Base-by-base conservation (phyloP, 2,113 vertebrate genomes). In the Sinocyclocheilus grahami region DNA sequence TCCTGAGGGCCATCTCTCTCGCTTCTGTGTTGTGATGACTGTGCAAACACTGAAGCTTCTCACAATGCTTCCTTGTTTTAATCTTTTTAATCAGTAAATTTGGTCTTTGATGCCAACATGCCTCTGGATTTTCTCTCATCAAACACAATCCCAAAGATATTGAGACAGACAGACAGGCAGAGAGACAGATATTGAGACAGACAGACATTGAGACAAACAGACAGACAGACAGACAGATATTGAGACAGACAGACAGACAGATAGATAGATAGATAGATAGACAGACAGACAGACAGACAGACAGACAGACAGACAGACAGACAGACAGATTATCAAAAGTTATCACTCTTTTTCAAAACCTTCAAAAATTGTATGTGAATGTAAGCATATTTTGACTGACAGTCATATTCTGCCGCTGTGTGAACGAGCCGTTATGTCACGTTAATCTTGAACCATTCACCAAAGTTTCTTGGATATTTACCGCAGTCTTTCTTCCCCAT, bases 391-490 rank as follows among this genome's bases (percentile, higher is more conserved):
- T 42, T 42, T 48, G 63, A 33, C 27, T 67, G 63, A 30, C 4
- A 14, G 63, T 67, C 3, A 1, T 16, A 30, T 30, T 67, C 24
- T 67, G 13, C 27, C 16, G 63, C 63, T 30, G 13, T 67, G 27
- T 65, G 24, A 65, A 5, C 4, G 4, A 37, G 37, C 37, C 37
- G 37, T 37, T 37, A 37, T 37, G 37, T 37, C 37, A 37, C 37
- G 37, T 37, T 37, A 37, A 37, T 5, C 37, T 5, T 37, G 14
- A 69, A 27, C 30, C 8, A 6, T 33, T 76, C n/a, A 76, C 74
- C 39, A 76, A 76, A 51, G 12, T 51, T 48, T 91, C 87, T 60
- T 93, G 92, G 91, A 90, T 90, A 37, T 69, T 69, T 37, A 8
- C 67, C 67, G 7, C 63, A 37, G 67, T 37, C 2, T 69, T 33